phyloP scores from a whole-genome alignment of 2,797 vertebrate genomes.

The Phaenicophaeus curvirostris region DNA sequence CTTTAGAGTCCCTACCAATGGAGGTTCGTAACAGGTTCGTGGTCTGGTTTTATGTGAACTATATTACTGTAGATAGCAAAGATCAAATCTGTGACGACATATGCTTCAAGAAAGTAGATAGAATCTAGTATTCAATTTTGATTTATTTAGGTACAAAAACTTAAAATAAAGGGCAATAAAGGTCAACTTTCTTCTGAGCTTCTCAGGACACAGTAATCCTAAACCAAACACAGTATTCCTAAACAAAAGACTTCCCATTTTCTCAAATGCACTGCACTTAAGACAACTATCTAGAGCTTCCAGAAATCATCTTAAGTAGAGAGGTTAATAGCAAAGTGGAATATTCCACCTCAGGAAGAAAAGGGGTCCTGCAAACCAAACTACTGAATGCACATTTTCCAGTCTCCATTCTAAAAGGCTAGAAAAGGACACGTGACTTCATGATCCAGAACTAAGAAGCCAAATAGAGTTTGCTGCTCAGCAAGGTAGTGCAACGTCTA shows the following conservation, averaged over 20 bases:
- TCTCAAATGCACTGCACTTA: neutral
- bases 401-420: neutral
- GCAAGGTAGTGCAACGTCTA: neutral
- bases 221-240: neutral
- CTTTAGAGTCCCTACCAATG: neutral
- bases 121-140: neutral
- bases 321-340: neutral
- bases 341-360: neutral
- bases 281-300: neutral
- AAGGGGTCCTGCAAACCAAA: neutral
- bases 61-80: neutral
- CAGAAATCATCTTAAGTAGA: neutral
- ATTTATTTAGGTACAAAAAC: neutral
- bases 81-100: neutral
- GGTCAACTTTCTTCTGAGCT: neutral
- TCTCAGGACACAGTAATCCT: neutral
- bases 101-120: neutral
- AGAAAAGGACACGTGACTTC: neutral
- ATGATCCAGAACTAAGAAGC: neutral
- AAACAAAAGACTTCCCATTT: neutral
- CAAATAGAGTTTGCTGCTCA: neutral
- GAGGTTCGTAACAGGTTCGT: neutral
- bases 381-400: neutral
- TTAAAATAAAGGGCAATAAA: neutral
- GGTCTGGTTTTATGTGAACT: neutral